Conservation (phyloP, 2,113 vertebrate species). For the Bos javanicus region DNA sequence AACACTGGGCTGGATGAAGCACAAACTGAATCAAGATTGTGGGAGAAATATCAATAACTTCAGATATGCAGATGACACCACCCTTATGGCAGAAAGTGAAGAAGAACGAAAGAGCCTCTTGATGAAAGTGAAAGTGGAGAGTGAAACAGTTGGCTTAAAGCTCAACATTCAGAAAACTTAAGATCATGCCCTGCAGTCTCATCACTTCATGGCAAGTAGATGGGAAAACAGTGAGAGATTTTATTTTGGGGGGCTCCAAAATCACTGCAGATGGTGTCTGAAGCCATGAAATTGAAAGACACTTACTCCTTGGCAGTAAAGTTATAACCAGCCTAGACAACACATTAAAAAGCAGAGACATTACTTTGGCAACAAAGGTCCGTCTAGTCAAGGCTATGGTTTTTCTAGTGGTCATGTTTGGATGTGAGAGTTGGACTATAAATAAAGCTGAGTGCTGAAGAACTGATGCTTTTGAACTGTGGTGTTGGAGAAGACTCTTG, state of each 20-base stretch:
- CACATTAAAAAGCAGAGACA: neutral
- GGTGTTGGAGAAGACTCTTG: neutral
- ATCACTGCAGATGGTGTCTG: neutral
- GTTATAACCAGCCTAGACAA: neutral
- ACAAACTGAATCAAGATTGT: neutral
- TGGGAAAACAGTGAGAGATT: neutral
- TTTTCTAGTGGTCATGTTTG: neutral
- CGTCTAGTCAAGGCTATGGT: neutral
- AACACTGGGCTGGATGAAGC: neutral
- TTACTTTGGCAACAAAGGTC: neutral
- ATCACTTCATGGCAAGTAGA: neutral
- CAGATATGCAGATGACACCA: neutral
- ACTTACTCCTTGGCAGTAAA: neutral
- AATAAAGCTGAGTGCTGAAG: neutral
- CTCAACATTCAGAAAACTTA: neutral
- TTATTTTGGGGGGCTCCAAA: neutral
- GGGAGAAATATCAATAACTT: neutral
- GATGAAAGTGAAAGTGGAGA: neutral
- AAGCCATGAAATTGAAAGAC: neutral
- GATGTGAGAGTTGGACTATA: neutral
- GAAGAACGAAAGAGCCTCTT: neutral
- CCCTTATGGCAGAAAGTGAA: neutral
- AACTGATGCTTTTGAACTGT: neutral
- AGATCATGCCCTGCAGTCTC: rapidly evolving
- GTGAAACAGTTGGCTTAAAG: neutral